Conservation (phyloP, 2,888 invertebrate genomes). For the Drosophila peninsularis region DNA sequence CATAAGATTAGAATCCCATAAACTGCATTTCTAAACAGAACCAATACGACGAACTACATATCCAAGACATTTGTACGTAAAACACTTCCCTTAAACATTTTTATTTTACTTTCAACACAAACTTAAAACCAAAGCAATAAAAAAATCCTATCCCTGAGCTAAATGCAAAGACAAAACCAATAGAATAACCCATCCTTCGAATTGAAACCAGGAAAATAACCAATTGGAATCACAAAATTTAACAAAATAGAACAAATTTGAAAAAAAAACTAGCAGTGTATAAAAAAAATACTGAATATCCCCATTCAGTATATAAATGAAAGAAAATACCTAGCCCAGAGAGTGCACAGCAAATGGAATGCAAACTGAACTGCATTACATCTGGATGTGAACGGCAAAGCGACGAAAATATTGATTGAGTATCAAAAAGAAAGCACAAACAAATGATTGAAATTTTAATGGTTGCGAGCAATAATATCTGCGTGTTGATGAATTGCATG, state of each 20-base stretch:
- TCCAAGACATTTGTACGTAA: conserved; percentile 55
- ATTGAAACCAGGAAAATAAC: conserved; percentile 20
- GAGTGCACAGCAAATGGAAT: conserved; percentile 68
- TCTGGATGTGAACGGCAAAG: conserved; percentile 50
- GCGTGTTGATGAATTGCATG: conserved; percentile 84
- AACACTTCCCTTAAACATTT: conserved; percentile 29
- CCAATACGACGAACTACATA: conserved; percentile 59
- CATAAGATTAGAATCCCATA: conserved; percentile 39
- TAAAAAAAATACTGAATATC: conserved; percentile 20
- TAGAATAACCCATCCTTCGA: conserved; percentile 81
- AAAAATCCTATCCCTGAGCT: conserved; percentile 45
- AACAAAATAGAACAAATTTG: conserved; percentile 5
- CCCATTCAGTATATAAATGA: conserved; percentile 15
- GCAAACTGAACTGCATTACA: conserved; percentile 56
- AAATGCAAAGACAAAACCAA: conserved; percentile 81
- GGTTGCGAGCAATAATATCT: conserved; percentile 85
- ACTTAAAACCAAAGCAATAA: conserved; percentile 27
- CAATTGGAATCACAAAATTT: conserved; percentile 69
- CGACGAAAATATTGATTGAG: conserved; percentile 39
- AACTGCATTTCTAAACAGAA: conserved; percentile 50
- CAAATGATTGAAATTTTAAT: conserved; percentile 61
- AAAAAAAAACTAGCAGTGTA: conserved; percentile 28
- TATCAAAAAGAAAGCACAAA: conserved; percentile 35
- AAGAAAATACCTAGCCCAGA: conserved; percentile 59
- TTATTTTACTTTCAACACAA: conserved; percentile 21